Evolutionary conservation across 1,140 invertebrate species (phyloP), one percentile per base, ranked within the genome.

Genomic region (Tetranychus cinnabarinus): DNA sequence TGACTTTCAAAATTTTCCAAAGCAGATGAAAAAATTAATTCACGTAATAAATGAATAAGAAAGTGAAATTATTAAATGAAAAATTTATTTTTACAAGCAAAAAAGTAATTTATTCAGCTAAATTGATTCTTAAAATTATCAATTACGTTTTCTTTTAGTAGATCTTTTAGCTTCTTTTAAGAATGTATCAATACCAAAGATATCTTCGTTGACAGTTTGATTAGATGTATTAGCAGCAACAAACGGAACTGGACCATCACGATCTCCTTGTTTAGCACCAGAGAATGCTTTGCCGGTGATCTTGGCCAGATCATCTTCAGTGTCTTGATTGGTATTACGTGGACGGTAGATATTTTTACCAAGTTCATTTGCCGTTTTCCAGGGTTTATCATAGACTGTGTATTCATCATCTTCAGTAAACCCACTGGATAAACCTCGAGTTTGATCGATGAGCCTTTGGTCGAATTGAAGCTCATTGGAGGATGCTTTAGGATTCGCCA

Each of bases 381-480:
- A 80, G 13, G 77, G 73, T 72, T 93, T 91, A 71, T 97, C 92
- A 72, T 99, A 99, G 0, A 97, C 90, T 73, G 87, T 92, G 73
- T 98, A 98, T 0, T 85, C 85, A 68, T 99, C 96, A 68, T 99
- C 96, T 69, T 97, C 92, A 4, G 82, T 90, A 76, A 92, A 98
- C 7, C 96, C 96, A 69, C 83, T 86, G 69, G 92, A 90, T 81
- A 99, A 84, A 57, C 95, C 95, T 72, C 91, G 88, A 81, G 80
- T 70, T 96, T 91, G 12, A 67, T 71, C 2, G 61, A 69, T 5
- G 48, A 52, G 15, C 23, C 23, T 23, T 23, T 23, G 23, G 23
- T 23, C 23, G 0, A 23, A 23, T 23, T 23, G 23, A 23, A 23
- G 23, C 23, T 23, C 23, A 55, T 55, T 33, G 2, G 39, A 37